Evolutionary conservation across 2,113 vertebrate genomes (phyloP), one percentile per base, ranked within the genome.

Genomic region (Misgurnus anguillicaudatus): DNA sequence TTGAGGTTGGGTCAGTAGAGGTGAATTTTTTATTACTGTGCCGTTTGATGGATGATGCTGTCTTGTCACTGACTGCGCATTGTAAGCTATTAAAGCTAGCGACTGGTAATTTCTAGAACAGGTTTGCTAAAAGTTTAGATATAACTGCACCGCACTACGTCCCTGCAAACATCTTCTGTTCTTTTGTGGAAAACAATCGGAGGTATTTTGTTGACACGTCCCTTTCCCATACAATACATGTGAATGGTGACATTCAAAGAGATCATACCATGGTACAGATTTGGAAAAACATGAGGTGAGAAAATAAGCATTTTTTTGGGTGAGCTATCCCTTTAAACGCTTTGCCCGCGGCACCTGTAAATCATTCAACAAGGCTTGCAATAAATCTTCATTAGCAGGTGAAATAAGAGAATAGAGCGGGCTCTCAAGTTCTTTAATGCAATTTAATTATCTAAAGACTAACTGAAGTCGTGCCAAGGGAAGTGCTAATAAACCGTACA

Each of bases 311-410:
- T 31, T 31, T 31, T 31, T 31, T 31, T 31, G 0, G 24, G 1
- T 31, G 24, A 31, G 3, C 24, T 31, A 31, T 31, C 24, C 24
- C 3, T 45, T 45, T 39, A 4, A 72, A 82, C 83, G 85, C 73
- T 60, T 80, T 78, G 53, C 87, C 67, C 67, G 31, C 82, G 86
- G 83, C 39, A 84, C 88, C 88, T 90, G 88, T 87, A 90, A 91
- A 90, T 91, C 82, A 87, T 92, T 87, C 85, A 85, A 88, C 82
- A 84, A 66, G 13, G 45, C 70, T 66, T 79, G 78, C 80, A 83
- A 89, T 91, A 89, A 89, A 90, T 92, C 92, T 91, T 91, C 87
- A 92, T 91, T 92, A 90, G 81, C 31, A 72, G 71, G 58, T 13
- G 62, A 66, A 85, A 86, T 62, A 85, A 85, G 74, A 85, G 82